Percentiles rank a stretch among this genome's conserved stretches.
phyloP scores from a whole-genome alignment of 2,113 vertebrate species.

The Lutjanus erythropterus region DNA sequence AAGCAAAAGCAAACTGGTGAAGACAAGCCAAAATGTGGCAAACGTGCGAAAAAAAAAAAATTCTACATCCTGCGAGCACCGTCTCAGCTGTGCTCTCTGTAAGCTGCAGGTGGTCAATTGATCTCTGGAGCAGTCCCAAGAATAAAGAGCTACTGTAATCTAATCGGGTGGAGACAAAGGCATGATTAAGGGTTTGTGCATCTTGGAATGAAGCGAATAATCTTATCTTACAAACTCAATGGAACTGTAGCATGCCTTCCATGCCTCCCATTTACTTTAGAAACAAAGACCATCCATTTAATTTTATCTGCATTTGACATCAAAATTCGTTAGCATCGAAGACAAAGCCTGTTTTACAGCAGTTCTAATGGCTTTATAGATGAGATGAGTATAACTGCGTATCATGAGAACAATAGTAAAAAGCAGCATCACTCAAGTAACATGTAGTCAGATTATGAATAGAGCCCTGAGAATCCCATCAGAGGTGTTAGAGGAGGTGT shows the following conservation, averaged over 20 bases:
- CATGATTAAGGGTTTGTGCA: slow-evolving; percentile 6
- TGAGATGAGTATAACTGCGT: too few relatives aligned
- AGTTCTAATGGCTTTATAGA: not conserved
- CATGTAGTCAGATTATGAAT: not conserved
- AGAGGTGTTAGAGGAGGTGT: not conserved
- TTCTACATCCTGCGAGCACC: not conserved
- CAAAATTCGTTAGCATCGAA: not conserved
- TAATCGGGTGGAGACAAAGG: not conserved
- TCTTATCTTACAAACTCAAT: not conserved
- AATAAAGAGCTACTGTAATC: slow-evolving; percentile 5
- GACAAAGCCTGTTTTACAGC: not conserved
- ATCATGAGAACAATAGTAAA: not conserved
- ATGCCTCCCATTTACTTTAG: not conserved
- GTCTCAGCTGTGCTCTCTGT: not conserved
- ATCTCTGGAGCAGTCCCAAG: slow-evolving; percentile 6
- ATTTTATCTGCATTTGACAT: not conserved
- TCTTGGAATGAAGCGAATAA: not conserved
- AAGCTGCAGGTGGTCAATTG: not conserved
- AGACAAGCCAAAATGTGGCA: not conserved
- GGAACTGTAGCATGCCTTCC: not conserved
- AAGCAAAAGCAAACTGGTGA: slow-evolving; percentile 2
- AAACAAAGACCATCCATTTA: not conserved
- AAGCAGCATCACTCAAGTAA: not conserved
- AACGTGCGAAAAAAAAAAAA: too few relatives aligned
- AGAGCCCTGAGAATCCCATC: not conserved